Conservation (phyloP, 1,140 invertebrate genomes). For the Magallana angulata region DNA sequence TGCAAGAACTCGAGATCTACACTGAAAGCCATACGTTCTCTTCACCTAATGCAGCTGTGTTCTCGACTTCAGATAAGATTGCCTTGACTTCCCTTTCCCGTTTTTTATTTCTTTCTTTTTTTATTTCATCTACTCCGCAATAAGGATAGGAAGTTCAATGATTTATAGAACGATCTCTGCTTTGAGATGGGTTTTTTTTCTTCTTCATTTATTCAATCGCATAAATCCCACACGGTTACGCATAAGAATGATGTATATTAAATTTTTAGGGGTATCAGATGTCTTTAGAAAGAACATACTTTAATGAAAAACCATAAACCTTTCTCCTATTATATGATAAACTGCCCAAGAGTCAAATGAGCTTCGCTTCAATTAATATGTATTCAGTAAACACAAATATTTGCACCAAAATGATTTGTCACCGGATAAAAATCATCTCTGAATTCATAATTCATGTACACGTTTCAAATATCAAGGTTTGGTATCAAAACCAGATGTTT, state of each 20-base stretch:
- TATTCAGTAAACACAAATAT: neutral
- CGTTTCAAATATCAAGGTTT: constrained; percentile 7
- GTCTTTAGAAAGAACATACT: neutral
- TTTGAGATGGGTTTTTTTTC: too few relatives aligned
- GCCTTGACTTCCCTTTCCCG: neutral
- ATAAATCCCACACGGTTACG: neutral
- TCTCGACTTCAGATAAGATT: constrained; percentile 13
- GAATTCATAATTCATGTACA: constrained; percentile 13
- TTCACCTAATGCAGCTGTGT: neutral
- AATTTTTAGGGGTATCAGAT: constrained; percentile 6
- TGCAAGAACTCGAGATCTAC: constrained; percentile 31
- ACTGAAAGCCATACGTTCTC: constrained; percentile 20
- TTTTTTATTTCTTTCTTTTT: neutral
- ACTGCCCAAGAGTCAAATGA: constrained; percentile 1
- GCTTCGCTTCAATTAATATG: constrained; percentile 16
- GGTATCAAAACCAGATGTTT: neutral
- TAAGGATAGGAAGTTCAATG: neutral
- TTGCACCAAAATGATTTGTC: constrained; percentile 20
- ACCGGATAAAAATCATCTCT: neutral
- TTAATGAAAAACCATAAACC: neutral
- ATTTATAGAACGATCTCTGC: neutral
- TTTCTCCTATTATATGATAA: neutral
- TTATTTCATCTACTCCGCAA: neutral
- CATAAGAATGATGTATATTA: constrained; percentile 1
- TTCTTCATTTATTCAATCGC: too few relatives aligned